Percentiles rank a stretch among this genome's conserved stretches.
phyloP scores from a whole-genome alignment of 2,113 vertebrate genomes.

The Leptosomus discolor region DNA sequence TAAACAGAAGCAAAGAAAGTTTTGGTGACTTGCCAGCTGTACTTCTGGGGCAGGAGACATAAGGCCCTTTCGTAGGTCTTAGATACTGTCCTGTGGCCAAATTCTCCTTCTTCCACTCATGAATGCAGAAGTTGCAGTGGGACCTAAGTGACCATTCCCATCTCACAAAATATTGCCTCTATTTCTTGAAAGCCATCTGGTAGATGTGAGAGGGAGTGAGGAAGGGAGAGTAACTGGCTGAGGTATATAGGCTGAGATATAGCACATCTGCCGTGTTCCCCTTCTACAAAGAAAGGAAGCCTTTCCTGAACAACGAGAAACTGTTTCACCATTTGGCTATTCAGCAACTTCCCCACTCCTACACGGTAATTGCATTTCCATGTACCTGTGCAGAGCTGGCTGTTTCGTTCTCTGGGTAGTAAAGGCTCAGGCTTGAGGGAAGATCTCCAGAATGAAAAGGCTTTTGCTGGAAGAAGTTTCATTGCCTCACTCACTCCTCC shows the following conservation, averaged over 20 bases:
- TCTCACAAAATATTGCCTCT: not conserved
- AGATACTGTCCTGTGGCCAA: not conserved
- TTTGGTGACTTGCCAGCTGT: not conserved
- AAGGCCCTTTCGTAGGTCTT: not conserved
- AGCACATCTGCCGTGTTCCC: not conserved
- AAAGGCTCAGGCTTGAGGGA: not conserved
- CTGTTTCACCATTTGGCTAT: not conserved
- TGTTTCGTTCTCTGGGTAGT: not conserved
- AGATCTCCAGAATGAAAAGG: not conserved
- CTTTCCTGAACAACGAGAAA: not conserved
- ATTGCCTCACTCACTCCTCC: not conserved
- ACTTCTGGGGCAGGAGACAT: not conserved
- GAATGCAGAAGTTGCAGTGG: not conserved
- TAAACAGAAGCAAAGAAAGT: not conserved
- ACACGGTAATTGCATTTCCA: rapidly evolving
- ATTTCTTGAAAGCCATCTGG: not conserved
- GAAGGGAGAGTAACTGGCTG: not conserved
- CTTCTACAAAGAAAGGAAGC: not conserved
- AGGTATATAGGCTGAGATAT: not conserved
- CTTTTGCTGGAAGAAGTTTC: not conserved
- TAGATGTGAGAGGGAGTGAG: not conserved
- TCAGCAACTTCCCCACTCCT: not conserved
- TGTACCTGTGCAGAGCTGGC: not conserved
- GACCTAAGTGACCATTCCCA: not conserved
- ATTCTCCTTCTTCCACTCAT: not conserved